These are phyloP conservation scores for Larimichthys polyactis DNA, from an alignment of 2,113 vertebrate species.

Conservation along the genomic window DNA sequence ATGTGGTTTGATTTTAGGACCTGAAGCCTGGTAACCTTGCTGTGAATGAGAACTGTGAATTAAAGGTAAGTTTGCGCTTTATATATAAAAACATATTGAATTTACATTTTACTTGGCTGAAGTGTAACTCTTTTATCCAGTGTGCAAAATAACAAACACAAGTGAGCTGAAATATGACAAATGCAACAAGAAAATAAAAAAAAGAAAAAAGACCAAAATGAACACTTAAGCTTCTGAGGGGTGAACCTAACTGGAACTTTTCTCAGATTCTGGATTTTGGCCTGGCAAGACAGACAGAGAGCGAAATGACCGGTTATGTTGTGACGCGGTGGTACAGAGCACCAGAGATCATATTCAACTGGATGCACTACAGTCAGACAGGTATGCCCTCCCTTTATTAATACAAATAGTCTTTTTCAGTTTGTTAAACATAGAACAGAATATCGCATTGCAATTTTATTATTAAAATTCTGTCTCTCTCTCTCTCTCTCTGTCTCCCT, in stretches of 20 bases:
- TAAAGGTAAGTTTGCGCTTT: constrained; percentile 77
- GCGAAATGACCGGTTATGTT: constrained; percentile 89
- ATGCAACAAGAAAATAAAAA: neutral
- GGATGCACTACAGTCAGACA: constrained; percentile 89
- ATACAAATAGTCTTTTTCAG: neutral
- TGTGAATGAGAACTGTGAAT: constrained; percentile 86
- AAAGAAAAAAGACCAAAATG: neutral
- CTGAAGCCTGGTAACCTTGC: constrained; percentile 87
- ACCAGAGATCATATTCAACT: constrained; percentile 88
- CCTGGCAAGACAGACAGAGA: constrained; percentile 86
- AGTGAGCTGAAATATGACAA: neutral
- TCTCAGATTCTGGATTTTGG: constrained; percentile 88
- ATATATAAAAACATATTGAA: neutral
- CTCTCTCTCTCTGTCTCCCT: neutral
- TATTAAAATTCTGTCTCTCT: constrained; percentile 1
- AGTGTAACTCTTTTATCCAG: neutral
- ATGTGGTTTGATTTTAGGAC: constrained; percentile 74
- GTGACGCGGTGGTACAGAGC: constrained; percentile 89
- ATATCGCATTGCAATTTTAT: constrained; percentile 10
- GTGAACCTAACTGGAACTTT: neutral
- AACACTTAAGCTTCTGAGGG: too few species aligned
- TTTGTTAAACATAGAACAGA: neutral
- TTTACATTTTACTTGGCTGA: neutral
- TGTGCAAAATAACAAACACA: neutral
- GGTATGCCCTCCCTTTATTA: constrained; percentile 64